phyloP scores from a whole-genome alignment of 2,797 vertebrate species.

The Cacajao melanocephalus region DNA sequence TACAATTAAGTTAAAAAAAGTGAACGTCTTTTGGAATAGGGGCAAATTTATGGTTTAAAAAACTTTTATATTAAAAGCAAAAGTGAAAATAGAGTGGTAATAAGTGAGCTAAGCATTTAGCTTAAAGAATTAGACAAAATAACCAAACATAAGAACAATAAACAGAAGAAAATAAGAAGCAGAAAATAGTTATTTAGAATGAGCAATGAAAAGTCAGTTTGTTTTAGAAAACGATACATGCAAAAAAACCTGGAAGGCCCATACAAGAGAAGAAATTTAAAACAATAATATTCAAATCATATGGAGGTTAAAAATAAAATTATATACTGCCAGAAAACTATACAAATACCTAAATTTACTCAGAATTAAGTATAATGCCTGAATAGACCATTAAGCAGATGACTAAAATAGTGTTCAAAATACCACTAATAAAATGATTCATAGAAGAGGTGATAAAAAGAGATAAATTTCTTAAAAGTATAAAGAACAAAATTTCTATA shows the following conservation, averaged over 20 bases:
- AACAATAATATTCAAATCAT: background rate
- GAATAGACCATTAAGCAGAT: background rate
- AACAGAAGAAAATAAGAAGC: background rate
- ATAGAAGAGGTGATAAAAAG: background rate
- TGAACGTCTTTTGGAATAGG: background rate
- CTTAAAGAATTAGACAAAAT: background rate
- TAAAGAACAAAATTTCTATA: background rate
- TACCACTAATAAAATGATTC: background rate
- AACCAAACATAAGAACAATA: background rate
- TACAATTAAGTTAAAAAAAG: background rate
- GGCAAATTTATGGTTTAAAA: background rate
- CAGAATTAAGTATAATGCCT: background rate
- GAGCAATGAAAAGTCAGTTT: background rate
- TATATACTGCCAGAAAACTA: background rate
- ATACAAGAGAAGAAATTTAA: background rate
- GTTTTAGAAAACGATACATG: background rate
- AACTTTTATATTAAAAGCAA: background rate
- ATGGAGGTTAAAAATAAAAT: background rate
- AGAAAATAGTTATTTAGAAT: background rate
- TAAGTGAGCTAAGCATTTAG: background rate
- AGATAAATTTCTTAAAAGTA: background rate
- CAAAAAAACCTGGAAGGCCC: background rate
- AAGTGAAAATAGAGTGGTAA: background rate
- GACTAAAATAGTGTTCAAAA: background rate
- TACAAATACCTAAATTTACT: slow-evolving; percentile 6